Base-by-base conservation (phyloP, 2,797 vertebrate species). In the Pseudomugil tenellus region DNA sequence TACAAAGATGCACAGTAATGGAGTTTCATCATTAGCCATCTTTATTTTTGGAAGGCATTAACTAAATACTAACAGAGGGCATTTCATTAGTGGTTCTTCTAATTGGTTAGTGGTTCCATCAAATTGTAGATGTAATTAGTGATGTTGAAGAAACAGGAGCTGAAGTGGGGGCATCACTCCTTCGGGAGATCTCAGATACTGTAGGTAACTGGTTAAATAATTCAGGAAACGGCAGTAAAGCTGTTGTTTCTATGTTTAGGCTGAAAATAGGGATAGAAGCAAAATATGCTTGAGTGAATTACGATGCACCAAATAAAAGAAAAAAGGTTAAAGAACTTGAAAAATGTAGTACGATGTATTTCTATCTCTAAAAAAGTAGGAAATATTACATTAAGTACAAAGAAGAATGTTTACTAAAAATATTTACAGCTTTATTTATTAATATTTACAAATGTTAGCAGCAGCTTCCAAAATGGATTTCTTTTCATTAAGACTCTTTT, bases 131-230 rank as follows among this genome's bases (percentile, higher is more conserved):
- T 84, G 89, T 92, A 88, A 91, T 92, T 92, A 89, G 81, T 57
- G 60, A 72, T 58, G 56, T 68, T 72, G 57, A 70, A 71, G 88
- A 88, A 92, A 92, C 77, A 70, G 74, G 89, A 93, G 87, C 79
- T 74, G 71, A 41, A 41, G 59, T 41, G 52, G 49, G 46, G 43
- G 17, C 72, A 63, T 65, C 67, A 31, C 63, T 72, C 65, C 70
- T 79, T 56, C 21, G 19, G 55, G 79, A 81, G 74, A 88, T 69
- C 46, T 43, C 77, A 76, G 64, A 74, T 72, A 67, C 71, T 63
- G 55, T 66, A 84, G 66, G 67, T 74, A 58, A 66, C 41, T 49
- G 76, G 58, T n/a, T 93, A 67, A 93, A 94, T 93, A 87, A 93
- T 92, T 93, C 68, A 92, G 58, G 64, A 63, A 60, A 71, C 6